These are phyloP conservation scores for Hyperoplus immaculatus DNA, from an alignment of 2,797 vertebrate genomes.

Conservation along the genomic window DNA sequence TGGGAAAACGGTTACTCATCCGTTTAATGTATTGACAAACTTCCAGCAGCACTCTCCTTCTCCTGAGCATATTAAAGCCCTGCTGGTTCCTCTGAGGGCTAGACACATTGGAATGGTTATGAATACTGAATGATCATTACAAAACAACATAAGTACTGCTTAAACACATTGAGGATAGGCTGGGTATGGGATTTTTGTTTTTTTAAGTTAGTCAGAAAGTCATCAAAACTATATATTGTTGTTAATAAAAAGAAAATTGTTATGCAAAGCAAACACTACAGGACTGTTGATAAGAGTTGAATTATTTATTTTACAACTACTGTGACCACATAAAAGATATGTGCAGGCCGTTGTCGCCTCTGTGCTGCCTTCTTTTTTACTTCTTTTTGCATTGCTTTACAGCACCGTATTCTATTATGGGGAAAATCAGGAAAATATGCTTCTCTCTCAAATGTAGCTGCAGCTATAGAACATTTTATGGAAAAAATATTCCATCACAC, in stretches of 20 bases:
- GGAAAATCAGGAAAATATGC: background rate
- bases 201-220: conserved; percentile 6
- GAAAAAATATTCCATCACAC: background rate
- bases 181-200: conserved; percentile 9
- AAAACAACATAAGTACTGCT: conserved; percentile 35
- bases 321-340: background rate
- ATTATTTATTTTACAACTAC: background rate
- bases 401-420: background rate
- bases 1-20: conserved; percentile 64
- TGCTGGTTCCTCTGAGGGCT: conserved; percentile 32
- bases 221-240: conserved; percentile 3
- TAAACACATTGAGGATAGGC: conserved; percentile 18
- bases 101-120: conserved; percentile 30
- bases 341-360: background rate
- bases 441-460: background rate
- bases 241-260: background rate
- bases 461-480: background rate
- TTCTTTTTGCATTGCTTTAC: background rate
- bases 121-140: conserved; percentile 55
- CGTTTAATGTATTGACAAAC: conserved; percentile 58
- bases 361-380: background rate
- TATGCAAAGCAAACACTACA: background rate
- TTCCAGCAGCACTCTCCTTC: conserved; percentile 43
- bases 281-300: background rate
- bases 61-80: conserved; percentile 43